Evolutionary conservation across 2,888 invertebrate species (phyloP), one percentile per base, ranked within the genome.

Genomic region (Bellardia bayeri): DNA sequence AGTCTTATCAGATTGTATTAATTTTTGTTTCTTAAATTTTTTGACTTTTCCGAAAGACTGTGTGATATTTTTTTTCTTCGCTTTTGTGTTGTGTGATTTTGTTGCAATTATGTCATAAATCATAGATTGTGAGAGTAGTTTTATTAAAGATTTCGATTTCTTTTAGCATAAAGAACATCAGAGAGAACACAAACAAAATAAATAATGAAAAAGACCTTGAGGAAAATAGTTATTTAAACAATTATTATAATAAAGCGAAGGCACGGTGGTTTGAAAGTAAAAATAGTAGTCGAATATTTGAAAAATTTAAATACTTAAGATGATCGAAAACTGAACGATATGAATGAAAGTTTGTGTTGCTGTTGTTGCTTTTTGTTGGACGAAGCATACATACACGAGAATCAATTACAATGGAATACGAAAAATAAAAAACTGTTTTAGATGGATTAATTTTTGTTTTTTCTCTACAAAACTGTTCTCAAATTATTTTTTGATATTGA

Each of bases 21-120:
- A 78, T 56, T 76, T 33, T 61, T n/a, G 54, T 3, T n/a, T 40
- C n/a, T 40, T 64, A 49, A 54, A 30, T 63, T 64, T 63, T 72
- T 54, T 5, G 0, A 56, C 16, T 81, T 76, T 68, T 68, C 33
- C 16, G 2, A 33, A 49, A 63, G 49, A 16, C 61, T 63, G 63
- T 76, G 16, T 23, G 23, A 58, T 33, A 23, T 56, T 74, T 51
- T 71, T 37, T 63, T 49, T 54, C 16, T 58, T 58, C 14, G n/a
- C 7, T 56, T 64, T 64, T 54, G 14, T 74, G 2, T 51, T 49
- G 23, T 74, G 3, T 51, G 5, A 68, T 78, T 72, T 72, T 42
- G 13, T 66, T 42, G 63, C 87, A 87, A 87, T 87, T 85, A 85
- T 79, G 58, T 82, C 68, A 82, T 87, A 79, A 87, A 87, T 87